Conservation (phyloP, 53 echinoderm and acorn worm species). For the Mesocentrotus franciscanus region DNA sequence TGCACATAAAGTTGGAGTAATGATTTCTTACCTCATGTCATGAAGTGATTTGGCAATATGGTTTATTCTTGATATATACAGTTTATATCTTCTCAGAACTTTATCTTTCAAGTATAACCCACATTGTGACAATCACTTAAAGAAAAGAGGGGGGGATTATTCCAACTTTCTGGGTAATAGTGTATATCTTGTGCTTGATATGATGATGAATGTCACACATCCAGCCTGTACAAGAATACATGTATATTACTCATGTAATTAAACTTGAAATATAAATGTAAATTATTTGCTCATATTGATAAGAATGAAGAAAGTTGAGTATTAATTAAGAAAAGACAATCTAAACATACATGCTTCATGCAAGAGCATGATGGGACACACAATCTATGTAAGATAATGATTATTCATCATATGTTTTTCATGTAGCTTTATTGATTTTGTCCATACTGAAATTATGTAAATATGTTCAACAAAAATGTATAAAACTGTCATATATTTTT, state of each 20-base stretch:
- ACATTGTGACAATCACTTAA: too few relatives aligned
- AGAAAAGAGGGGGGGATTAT: too few relatives aligned
- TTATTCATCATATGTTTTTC: not conserved
- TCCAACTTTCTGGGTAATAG: too few relatives aligned
- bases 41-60: too few relatives aligned
- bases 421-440: not conserved
- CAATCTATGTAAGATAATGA: not conserved
- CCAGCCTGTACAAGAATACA: not conserved
- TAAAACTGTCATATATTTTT: not conserved
- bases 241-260: not conserved
- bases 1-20: too few relatives aligned
- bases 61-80: too few relatives aligned
- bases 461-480: not conserved
- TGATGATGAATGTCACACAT: not conserved
- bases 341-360: not conserved
- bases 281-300: not conserved
- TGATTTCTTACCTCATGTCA: too few relatives aligned
- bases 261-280: not conserved
- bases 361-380: not conserved
- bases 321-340: not conserved
- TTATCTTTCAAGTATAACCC: too few relatives aligned
- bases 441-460: conserved; percentile 21
- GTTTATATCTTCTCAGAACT: too few relatives aligned
- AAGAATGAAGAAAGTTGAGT: not conserved
- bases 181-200: not conserved